Base-by-base conservation (phyloP, 2,113 vertebrate species). In the Vidua chalybeata region DNA sequence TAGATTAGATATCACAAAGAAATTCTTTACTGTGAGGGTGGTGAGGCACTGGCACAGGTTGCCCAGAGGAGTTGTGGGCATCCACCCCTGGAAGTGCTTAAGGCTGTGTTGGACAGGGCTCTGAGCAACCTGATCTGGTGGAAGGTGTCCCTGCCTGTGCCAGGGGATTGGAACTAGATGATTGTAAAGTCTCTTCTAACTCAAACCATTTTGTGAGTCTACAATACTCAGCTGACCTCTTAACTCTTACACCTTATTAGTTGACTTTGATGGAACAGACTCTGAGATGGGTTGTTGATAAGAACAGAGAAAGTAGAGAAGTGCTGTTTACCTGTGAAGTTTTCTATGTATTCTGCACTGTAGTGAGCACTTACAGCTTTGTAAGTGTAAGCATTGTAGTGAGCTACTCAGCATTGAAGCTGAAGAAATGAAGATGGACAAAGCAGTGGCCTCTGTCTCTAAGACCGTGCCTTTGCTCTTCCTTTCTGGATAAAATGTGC, bases 301-400 rank as follows among this genome's bases (percentile, higher is more conserved):
- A 84, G 61, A 89, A 39, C 2, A 75, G 37, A 48, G n/a, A 49
- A 78, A 55, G 13, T 10, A 41, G 22, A 84, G 28, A 22, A 52
- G 31, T 62, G 19, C 30, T 87, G 10, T 19, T 13, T 77, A 15
- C 20, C 43, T 46, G 30, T 15, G 35, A 48, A 58, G 43, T n/a
- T 84, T 77, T 66, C 26, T 49, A 1, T 69, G 37, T 45, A 0
- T 28, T 69, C 51, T 62, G 11, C 55, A 41, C 9, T 0, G 0
- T 8, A 48, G 55, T 20, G 46, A 91, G 41, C 24, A 14, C n/a
- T 74, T 77, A 24, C 2, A n/a, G 23, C 37, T 63, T 28, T 63
- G 10, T 43, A 22, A 52, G 37, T n/a, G 30, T 52, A n/a, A 63
- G 13, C 41, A 37, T 13, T 0, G 0, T 7, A 56, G 37, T 9